Base-by-base conservation (phyloP, 2,797 vertebrate species). In the Taenioides sp. region DNA sequence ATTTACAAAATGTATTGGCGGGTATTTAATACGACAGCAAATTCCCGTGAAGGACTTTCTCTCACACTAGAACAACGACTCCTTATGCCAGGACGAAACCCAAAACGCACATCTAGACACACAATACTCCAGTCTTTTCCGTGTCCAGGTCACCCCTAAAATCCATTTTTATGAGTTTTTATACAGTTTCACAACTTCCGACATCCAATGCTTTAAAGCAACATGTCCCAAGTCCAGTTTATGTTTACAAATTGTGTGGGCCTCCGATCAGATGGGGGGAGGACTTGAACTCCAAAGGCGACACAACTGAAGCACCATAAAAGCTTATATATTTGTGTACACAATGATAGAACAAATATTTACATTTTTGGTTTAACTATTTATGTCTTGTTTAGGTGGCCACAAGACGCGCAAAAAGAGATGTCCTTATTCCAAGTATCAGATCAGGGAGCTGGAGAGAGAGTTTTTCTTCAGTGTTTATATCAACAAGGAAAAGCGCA, bases 391-490 rank as follows among this genome's bases (percentile, higher is more conserved):
- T 93, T 92, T 82, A 99, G 98, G 94, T 96, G 96, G 95, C 86
- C 97, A 96, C 86, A 95, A 95, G 84, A 96, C 96, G 25, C 95
- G 98, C 83, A 99, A 99, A 92, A 99, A 99, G 91, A 96, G 98
- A 76, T 99, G 98, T 80, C 97, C 98, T 0, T 99, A 99, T 80
- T 95, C 97, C 67, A 99, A 99, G 84, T 99, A 97, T 75, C 98
- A 99, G 92, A 98, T 99, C 89, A 94, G 98, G 77, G 98, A 99
- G 90, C 94, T 99, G 86, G 98, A 99, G 90, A 95, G 98, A 71
- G 98, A 99, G 82, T 99, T 99, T 93, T 99, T 99, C 87, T 99
- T 99, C 94, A 99, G 96, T 77, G 97, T 99, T 88, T 99, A 99
- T 92, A 99, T 99, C 90, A 99, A 99, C 95, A 99, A 99, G 90